Conservation (phyloP, 1,140 invertebrate genomes). For the Hesperophylax magnus region DNA sequence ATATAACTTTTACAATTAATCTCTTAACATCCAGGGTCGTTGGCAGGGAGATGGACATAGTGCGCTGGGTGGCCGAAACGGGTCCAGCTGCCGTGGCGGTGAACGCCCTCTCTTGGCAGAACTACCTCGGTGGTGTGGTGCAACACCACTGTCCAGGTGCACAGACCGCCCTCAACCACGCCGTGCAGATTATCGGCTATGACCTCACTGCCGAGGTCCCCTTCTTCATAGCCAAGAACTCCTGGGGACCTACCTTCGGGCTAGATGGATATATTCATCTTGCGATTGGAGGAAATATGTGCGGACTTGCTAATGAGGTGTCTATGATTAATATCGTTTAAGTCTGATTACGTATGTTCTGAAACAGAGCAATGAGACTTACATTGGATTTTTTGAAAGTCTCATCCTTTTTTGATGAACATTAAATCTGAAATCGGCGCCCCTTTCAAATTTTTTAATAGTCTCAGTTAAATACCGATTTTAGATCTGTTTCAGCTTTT, state of each 20-base stretch:
- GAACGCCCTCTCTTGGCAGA: slow-evolving; percentile 89
- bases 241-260: slow-evolving; percentile 86
- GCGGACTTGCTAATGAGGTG: slow-evolving; percentile 77
- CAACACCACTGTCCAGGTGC: slow-evolving; percentile 83
- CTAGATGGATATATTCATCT: slow-evolving; percentile 84
- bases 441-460: too few species aligned
- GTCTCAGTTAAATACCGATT: too few species aligned
- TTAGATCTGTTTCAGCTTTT: too few species aligned
- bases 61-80: slow-evolving; percentile 75
- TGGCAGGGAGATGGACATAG: slow-evolving; percentile 77
- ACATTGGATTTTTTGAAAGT: too few species aligned
- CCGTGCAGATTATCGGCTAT: slow-evolving; percentile 90
- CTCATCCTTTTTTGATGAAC: too few species aligned
- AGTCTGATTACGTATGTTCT: too few species aligned
- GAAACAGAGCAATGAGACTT: too few species aligned
- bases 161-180: slow-evolving; percentile 82
- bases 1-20: neutral
- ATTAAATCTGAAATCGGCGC: too few species aligned
- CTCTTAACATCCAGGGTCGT: too few species aligned
- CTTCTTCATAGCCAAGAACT: slow-evolving; percentile 89
- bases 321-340: slow-evolving; percentile 54
- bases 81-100: slow-evolving; percentile 86
- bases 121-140: slow-evolving; percentile 90
- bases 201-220: slow-evolving; percentile 80
- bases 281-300: slow-evolving; percentile 84